Evolutionary conservation across 2,113 vertebrate genomes (phyloP).

Genomic region (Gadus chalcogrammus): DNA sequence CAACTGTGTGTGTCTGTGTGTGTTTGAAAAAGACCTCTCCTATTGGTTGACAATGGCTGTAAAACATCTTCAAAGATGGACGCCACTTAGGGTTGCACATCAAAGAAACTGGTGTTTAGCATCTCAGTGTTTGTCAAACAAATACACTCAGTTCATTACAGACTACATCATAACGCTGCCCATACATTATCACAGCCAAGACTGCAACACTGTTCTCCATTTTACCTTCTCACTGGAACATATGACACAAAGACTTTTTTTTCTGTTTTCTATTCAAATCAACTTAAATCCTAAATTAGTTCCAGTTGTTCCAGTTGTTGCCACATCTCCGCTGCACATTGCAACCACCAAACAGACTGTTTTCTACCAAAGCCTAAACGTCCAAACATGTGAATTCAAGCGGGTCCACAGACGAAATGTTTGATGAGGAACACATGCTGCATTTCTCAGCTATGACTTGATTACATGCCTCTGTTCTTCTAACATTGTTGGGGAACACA

Average conservation of each 20-base stretch:
- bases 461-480: slow-evolving; percentile 68
- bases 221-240: too few species aligned
- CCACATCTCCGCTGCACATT: slow-evolving; percentile 56
- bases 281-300: slow-evolving; percentile 48
- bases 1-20: slow-evolving; percentile 12
- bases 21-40: slow-evolving; percentile 15
- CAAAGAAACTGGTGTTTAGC: too few species aligned
- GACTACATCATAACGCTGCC: too few species aligned
- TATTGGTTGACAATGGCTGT: slow-evolving; percentile 38
- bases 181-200: too few species aligned
- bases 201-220: too few species aligned
- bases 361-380: slow-evolving; percentile 57
- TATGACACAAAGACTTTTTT: too few species aligned
- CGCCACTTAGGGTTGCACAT: slow-evolving; percentile 43
- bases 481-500: background rate
- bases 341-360: slow-evolving; percentile 54
- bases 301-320: slow-evolving; percentile 54
- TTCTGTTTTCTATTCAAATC: slow-evolving; percentile 26
- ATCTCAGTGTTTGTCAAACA: too few species aligned
- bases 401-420: slow-evolving; percentile 54
- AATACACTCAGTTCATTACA: too few species aligned
- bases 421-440: slow-evolving; percentile 73
- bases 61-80: slow-evolving; percentile 50
- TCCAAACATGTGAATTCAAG: slow-evolving; percentile 66
- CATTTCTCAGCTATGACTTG: slow-evolving; percentile 74